Percentiles rank a stretch among this genome's conserved stretches.
These are phyloP conservation scores for Drosophila mayri DNA, from an alignment of 1,140 invertebrate species.

Conservation along the genomic window DNA sequence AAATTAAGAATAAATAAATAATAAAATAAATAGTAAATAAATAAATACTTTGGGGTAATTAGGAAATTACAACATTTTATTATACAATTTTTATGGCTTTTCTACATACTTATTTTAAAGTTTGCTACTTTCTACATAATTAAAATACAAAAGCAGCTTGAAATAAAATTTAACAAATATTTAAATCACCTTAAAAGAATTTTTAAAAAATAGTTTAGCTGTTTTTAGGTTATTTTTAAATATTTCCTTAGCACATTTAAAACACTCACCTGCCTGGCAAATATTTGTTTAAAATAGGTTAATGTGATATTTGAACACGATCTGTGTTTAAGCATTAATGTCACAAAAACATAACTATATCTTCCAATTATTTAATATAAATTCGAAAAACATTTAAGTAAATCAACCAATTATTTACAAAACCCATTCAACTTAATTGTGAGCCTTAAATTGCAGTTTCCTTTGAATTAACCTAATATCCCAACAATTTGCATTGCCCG, in stretches of 20 bases:
- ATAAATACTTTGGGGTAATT: too few species aligned
- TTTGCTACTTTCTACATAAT: too few species aligned
- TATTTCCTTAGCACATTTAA: not conserved
- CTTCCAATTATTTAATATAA: not conserved
- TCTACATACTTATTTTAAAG: too few species aligned
- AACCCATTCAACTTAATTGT: not conserved
- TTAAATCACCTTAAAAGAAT: too few species aligned
- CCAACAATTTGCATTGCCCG: slow-evolving; percentile 1
- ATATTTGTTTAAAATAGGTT: not conserved
- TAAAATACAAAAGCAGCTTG: too few species aligned
- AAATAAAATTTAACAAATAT: too few species aligned
- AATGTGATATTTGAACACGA: not conserved
- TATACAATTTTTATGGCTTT: too few species aligned
- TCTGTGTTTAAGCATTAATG: not conserved
- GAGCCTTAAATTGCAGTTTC: slow-evolving; percentile 1
- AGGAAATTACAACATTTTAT: too few species aligned
- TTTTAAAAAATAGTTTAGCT: too few species aligned
- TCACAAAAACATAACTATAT: not conserved
- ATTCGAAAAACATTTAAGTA: not conserved
- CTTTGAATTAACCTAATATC: slow-evolving; percentile 9
- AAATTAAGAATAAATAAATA: not conserved
- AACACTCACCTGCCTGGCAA: not conserved
- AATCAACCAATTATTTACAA: not conserved
- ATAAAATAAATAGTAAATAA: not conserved
- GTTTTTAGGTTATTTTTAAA: not conserved